A percentile compares a stretch with the other conserved stretches of the same genome.
phyloP scores from a whole-genome alignment of 2,888 invertebrate genomes.

The Augochlorella aurata region DNA sequence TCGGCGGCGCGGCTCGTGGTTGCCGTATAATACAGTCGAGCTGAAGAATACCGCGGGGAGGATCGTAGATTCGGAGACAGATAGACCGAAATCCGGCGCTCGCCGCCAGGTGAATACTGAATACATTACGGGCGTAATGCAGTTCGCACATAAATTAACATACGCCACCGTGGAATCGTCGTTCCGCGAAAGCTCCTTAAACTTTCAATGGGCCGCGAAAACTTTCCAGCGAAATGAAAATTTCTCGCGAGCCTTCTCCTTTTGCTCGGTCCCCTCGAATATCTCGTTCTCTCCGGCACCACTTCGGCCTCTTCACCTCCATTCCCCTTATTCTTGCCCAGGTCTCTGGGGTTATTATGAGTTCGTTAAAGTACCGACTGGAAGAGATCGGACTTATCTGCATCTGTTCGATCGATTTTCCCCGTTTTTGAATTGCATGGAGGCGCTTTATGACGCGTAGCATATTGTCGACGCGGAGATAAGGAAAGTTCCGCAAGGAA shows the following conservation, averaged over 20 bases:
- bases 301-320: background rate
- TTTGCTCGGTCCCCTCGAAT: background rate
- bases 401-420: constrained; percentile 26
- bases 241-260: constrained; percentile 52
- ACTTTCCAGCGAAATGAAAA: constrained; percentile 68
- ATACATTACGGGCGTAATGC: constrained; percentile 67
- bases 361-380: constrained; percentile 39
- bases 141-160: constrained; percentile 72
- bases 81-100: constrained; percentile 48
- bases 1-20: background rate
- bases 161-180: constrained; percentile 63
- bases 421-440: constrained; percentile 8
- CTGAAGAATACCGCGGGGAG: background rate
- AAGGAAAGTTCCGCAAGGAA: background rate
- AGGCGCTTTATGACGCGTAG: background rate
- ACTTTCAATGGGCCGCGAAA: constrained; percentile 70
- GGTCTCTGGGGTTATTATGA: constrained; percentile 45
- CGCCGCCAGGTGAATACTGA: constrained; percentile 61
- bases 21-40: constrained; percentile 11
- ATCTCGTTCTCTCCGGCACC: background rate
- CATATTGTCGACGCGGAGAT: background rate
- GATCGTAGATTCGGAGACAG: constrained; percentile 31
- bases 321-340: constrained; percentile 30
- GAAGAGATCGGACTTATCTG: constrained; percentile 32
- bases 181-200: constrained; percentile 63